These are phyloP conservation scores for Meda fulgida DNA, from an alignment of 2,797 vertebrate species.

Conservation along the genomic window DNA sequence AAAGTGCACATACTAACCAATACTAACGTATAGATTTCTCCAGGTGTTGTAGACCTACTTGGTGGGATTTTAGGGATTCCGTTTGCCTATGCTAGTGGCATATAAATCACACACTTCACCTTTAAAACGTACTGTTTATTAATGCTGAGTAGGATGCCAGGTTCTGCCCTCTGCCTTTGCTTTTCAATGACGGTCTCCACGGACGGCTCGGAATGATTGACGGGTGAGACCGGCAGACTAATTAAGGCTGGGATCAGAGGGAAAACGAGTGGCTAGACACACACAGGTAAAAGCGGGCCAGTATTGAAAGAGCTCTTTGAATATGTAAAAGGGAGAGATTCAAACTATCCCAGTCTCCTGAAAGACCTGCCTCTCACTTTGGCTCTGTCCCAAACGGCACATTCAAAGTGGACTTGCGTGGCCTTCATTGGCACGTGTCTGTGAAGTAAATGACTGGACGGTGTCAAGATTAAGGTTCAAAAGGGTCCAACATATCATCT, in stretches of 20 bases:
- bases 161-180: constrained; percentile 34
- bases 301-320: constrained; percentile 26
- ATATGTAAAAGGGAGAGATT: constrained; percentile 34
- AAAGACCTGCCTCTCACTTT: not conserved
- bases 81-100: not conserved
- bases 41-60: not conserved
- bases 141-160: constrained; percentile 13
- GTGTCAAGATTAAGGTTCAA: not conserved
- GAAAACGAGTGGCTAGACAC: constrained; percentile 18
- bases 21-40: not conserved
- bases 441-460: not conserved
- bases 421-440: not conserved
- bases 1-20: not conserved
- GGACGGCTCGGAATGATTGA: constrained; percentile 38
- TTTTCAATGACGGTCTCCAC: constrained; percentile 44
- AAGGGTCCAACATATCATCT: not conserved
- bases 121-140: constrained; percentile 35
- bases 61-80: not conserved
- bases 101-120: constrained; percentile 23
- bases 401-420: constrained; percentile 10
- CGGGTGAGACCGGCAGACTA: constrained; percentile 41
- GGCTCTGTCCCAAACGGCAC: not conserved
- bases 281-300: constrained; percentile 24
- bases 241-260: constrained; percentile 50
- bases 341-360: not conserved